These are phyloP conservation scores for Chirona hameri DNA, from an alignment of 2,888 invertebrate genomes.

Conservation along the genomic window DNA sequence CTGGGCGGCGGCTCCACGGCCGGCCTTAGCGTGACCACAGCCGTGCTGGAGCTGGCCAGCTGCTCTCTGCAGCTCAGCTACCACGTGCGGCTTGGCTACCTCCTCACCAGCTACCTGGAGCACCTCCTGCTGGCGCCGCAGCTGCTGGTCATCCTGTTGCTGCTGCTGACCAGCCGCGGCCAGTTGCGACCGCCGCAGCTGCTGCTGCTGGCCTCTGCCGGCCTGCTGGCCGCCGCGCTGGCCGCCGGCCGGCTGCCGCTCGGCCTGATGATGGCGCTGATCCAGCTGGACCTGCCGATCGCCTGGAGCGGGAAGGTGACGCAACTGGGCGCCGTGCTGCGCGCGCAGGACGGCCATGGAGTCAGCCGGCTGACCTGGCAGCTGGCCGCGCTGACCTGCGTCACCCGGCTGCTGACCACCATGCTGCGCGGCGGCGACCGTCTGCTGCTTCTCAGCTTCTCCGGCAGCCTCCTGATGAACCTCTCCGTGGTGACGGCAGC, in stretches of 20 bases:
- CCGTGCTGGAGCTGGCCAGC: background rate
- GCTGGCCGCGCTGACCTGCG: background rate
- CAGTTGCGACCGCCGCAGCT: no score
- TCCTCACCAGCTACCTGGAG: background rate
- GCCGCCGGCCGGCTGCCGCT: no score
- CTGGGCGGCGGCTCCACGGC: no score
- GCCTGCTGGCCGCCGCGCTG: no score
- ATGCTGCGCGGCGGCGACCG: background rate
- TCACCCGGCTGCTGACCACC: background rate
- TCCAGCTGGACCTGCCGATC: background rate
- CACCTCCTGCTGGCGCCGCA: slow-evolving; percentile 6
- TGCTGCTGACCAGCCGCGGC: background rate
- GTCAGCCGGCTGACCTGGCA: background rate
- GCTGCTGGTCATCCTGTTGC: no score
- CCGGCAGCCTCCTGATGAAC: background rate
- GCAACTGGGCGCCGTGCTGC: background rate
- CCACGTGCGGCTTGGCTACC: background rate
- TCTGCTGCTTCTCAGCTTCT: background rate
- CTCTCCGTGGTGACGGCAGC: background rate
- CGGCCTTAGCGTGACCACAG: background rate
- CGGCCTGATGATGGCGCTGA: background rate
- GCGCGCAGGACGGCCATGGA: background rate
- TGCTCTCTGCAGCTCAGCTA: background rate
- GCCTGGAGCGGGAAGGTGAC: background rate
- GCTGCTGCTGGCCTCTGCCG: no score